Evolutionary conservation across 2,888 invertebrate genomes (phyloP), one percentile per base, ranked within the genome.

Genomic region (Baccha elongata): DNA sequence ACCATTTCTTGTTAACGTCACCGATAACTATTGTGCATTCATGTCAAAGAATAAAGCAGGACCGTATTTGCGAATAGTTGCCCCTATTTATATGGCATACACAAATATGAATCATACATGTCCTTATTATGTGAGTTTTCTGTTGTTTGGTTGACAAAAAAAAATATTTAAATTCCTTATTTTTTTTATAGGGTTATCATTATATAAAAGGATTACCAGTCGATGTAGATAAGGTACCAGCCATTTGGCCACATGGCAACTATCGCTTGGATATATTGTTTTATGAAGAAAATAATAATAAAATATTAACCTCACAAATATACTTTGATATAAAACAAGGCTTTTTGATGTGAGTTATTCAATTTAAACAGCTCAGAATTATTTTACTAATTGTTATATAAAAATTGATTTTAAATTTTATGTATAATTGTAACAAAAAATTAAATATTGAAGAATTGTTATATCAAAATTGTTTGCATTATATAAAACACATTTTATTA

Each of bases 41-140:
- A 10, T 40, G 17, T 15, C 37, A n/a, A 37, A 55, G n/a, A 55
- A 40, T 21, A 32, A 32, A 3, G 55, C 37, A 4, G 13, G 21
- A 3, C 1, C 7, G 19, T 55, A 55, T 17, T 11, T 55, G 21
- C 21, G 55, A 21, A 19, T 55, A 4, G n/a, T 37, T 11, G 19
- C 40, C 5, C n/a, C 55, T 3, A 11, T 55, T 1, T 37, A 35
- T 35, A 3, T 37, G 37, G 21, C 55, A 8, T 55, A 55, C 55
- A 37, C 40, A 37, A 55, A 55, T 21, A 5, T 55, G n/a, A 55
- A 55, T 21, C 55, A 55, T 37, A 19, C 32, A 8, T 58, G 55
- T 23, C 55, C 42, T n/a, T 58, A 13, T 21, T 40, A 23, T 42
- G 55, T 40, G 13, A 58, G 40, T 58, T 8, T 32, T n/a, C n/a